A percentile compares a stretch with the other conserved stretches of the same genome.
Evolutionary conservation across 2,888 invertebrate genomes (phyloP).

Genomic region (Loripinus fragilis): DNA sequence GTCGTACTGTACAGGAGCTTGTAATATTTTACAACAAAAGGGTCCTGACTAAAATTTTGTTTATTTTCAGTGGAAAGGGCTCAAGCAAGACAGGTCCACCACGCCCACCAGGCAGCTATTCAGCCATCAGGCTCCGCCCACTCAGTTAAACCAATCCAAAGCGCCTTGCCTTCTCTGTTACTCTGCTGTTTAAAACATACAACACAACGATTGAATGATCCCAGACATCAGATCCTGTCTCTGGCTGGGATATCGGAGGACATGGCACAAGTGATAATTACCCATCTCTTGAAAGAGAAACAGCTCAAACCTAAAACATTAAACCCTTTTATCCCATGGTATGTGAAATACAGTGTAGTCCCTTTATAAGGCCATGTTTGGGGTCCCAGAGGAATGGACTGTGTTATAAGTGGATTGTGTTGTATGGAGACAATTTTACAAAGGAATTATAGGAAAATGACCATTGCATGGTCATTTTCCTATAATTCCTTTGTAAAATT

Average conservation of each 20-base stretch:
- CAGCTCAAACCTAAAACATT: slow-evolving; percentile 78
- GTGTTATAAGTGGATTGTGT: too few species aligned
- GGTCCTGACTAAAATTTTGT: background rate
- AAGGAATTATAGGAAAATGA: too few species aligned
- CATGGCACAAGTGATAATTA: slow-evolving; percentile 75
- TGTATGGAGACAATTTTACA: too few species aligned
- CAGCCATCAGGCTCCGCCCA: slow-evolving; percentile 35
- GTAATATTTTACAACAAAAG: too few species aligned
- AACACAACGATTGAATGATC: slow-evolving; percentile 72
- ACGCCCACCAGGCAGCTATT: slow-evolving; percentile 29
- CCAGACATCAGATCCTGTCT: slow-evolving; percentile 71
- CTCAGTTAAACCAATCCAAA: slow-evolving; percentile 35
- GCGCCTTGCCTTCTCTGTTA: slow-evolving; percentile 61
- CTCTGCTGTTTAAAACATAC: slow-evolving; percentile 71
- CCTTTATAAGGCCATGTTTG: too few species aligned
- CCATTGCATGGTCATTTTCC: too few species aligned
- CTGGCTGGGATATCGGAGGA: slow-evolving; percentile 76
- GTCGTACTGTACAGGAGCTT: too few species aligned
- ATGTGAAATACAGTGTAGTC: too few species aligned
- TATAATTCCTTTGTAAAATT: too few species aligned
- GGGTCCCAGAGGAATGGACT: too few species aligned
- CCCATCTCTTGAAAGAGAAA: slow-evolving; percentile 75
- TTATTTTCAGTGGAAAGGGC: slow-evolving; percentile 74
- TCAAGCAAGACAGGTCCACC: slow-evolving; percentile 63
- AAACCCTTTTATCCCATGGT: slow-evolving; percentile 80